A percentile compares a stretch with the other conserved stretches of the same genome.
phyloP scores from a whole-genome alignment of 2,113 vertebrate species.

The Prionailurus viverrinus region DNA sequence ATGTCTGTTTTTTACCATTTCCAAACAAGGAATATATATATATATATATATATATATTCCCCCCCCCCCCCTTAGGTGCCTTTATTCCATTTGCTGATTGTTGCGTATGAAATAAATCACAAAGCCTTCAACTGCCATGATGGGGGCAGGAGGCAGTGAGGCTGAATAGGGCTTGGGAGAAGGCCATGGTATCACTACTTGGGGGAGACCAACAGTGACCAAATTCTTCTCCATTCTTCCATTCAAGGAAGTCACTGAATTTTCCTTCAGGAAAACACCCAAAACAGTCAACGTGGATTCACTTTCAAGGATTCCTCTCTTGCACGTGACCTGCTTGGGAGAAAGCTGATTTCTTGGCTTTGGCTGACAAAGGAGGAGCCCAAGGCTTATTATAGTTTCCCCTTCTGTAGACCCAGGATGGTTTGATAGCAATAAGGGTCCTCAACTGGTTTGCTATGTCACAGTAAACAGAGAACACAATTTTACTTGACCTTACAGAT shows the following conservation, averaged over 20 bases:
- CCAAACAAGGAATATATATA: conserved; percentile 51
- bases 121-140: conserved; percentile 60
- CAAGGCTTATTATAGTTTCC: conserved; percentile 58
- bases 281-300: not conserved
- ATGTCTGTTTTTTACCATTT: conserved; percentile 75
- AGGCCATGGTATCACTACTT: not conserved
- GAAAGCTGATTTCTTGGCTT: not conserved
- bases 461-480: conserved; percentile 15
- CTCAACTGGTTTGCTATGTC: not conserved
- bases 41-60: not conserved
- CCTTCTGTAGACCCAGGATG: not conserved
- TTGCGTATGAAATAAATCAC: conserved; percentile 75
- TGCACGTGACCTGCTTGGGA: not conserved
- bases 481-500: not conserved
- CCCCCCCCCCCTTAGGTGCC: not conserved
- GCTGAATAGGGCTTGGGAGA: not conserved
- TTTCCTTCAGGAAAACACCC: conserved; percentile 40
- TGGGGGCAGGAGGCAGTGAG: not conserved
- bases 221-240: conserved; percentile 3
- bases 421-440: not conserved
- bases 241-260: conserved; percentile 32
- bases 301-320: not conserved
- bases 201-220: not conserved
- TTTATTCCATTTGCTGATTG: conserved; percentile 75
- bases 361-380: not conserved